A percentile compares a stretch with the other conserved stretches of the same genome.
Evolutionary conservation across 2,888 invertebrate species (phyloP).

Genomic region (Eupithecia pulchellata): DNA sequence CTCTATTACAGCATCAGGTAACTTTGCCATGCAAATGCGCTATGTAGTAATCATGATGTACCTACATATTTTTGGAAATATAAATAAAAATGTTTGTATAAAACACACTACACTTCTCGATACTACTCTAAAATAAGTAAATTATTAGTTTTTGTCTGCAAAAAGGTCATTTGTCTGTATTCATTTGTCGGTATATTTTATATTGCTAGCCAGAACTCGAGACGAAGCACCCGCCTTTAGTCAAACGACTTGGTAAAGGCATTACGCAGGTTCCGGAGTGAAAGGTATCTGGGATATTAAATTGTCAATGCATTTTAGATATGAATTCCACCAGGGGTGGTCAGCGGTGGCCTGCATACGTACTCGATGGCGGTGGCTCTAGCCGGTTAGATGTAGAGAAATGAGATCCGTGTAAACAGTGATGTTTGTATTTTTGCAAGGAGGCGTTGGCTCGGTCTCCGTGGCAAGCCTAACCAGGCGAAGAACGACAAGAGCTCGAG

Average conservation of each 20-base stretch:
- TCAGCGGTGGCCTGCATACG: not conserved
- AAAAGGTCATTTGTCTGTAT: too few species aligned
- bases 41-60: too few species aligned
- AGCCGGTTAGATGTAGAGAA: not conserved
- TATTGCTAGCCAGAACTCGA: not conserved
- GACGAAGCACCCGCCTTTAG: not conserved
- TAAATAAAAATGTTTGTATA: too few species aligned
- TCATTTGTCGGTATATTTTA: not conserved
- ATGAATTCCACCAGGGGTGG: not conserved
- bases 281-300: not conserved
- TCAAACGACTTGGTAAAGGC: not conserved
- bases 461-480: constrained; percentile 91
- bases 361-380: not conserved
- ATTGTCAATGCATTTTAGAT: not conserved
- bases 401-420: constrained; percentile 26
- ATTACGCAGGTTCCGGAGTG: not conserved
- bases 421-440: constrained; percentile 67
- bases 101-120: too few species aligned
- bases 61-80: too few species aligned
- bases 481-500: constrained; percentile 89
- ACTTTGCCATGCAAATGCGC: not conserved
- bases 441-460: constrained; percentile 94
- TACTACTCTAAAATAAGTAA: not conserved
- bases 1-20: too few species aligned
- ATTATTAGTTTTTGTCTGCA: not conserved